These are phyloP conservation scores for Dryas iulia DNA, from an alignment of 1,140 invertebrate species.

Conservation along the genomic window DNA sequence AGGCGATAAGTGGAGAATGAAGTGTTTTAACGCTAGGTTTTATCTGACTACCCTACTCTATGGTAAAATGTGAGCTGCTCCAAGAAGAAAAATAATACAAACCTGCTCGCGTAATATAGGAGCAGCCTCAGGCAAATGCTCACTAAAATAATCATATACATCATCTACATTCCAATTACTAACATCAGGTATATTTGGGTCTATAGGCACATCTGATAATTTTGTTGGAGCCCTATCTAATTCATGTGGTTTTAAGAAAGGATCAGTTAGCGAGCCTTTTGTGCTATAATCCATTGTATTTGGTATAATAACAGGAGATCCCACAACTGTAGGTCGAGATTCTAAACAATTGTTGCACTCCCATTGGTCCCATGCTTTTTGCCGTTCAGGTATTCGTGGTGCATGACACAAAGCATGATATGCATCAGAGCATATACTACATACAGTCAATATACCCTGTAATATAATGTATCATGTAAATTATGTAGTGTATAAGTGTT, in stretches of 20 bases:
- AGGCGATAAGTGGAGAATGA: too few species aligned
- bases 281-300: conserved; percentile 50
- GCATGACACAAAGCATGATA: conserved; percentile 89
- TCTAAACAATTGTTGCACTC: conserved; percentile 81
- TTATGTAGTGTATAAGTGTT: background rate
- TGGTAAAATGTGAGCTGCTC: too few species aligned
- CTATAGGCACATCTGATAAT: conserved; percentile 72
- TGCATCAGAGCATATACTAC: conserved; percentile 90
- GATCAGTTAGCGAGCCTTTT: conserved; percentile 51
- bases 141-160: conserved; percentile 89
- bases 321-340: conserved; percentile 59
- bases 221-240: conserved; percentile 65
- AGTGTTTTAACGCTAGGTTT: too few species aligned
- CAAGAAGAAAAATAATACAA: conserved; percentile 36
- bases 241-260: conserved; percentile 73
- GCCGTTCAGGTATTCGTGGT: conserved; percentile 81
- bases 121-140: conserved; percentile 88
- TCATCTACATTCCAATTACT: conserved; percentile 90
- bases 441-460: conserved; percentile 87
- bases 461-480: conserved; percentile 70
- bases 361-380: conserved; percentile 81
- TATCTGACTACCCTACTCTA: too few species aligned
- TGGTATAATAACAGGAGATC: conserved; percentile 58
- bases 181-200: conserved; percentile 88
- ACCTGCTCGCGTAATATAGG: conserved; percentile 91